Evolutionary conservation across 2,797 vertebrate genomes (phyloP).

Genomic region (Tympanoctomys barrerae): DNA sequence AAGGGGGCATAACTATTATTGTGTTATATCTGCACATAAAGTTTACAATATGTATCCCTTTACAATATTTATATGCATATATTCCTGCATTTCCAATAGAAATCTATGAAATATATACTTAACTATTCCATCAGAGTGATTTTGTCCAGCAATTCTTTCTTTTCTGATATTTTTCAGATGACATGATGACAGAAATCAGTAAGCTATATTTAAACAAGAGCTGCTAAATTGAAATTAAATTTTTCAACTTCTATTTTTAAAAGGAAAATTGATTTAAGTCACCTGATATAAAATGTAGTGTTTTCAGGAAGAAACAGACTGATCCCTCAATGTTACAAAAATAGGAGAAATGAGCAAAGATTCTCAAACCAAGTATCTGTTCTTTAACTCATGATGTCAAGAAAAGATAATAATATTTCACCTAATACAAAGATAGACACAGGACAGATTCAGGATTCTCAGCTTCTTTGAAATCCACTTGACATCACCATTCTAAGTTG

Average conservation of each 20-base stretch:
- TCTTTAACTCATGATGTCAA: not conserved
- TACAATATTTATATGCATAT: not conserved
- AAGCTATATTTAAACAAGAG: not conserved
- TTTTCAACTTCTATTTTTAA: not conserved
- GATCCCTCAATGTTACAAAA: not conserved
- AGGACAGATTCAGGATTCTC: not conserved
- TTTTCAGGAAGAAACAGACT: not conserved
- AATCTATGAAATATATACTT: not conserved
- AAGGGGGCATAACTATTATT: not conserved
- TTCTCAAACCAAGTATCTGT: not conserved
- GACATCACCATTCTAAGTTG: not conserved
- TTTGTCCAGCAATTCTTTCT: not conserved
- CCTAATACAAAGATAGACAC: not conserved
- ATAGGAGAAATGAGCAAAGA: not conserved
- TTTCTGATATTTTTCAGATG: not conserved
- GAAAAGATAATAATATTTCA: not conserved
- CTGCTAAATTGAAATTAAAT: not conserved
- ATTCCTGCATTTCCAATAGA: not conserved
- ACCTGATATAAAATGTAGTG: not conserved
- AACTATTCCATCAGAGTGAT: not conserved
- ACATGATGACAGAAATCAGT: not conserved
- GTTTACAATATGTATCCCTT: not conserved
- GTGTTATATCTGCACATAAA: not conserved
- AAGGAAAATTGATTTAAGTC: not conserved
- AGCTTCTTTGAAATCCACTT: not conserved